Base-by-base conservation (phyloP, 2,888 invertebrate genomes). In the Drosophila recens region DNA sequence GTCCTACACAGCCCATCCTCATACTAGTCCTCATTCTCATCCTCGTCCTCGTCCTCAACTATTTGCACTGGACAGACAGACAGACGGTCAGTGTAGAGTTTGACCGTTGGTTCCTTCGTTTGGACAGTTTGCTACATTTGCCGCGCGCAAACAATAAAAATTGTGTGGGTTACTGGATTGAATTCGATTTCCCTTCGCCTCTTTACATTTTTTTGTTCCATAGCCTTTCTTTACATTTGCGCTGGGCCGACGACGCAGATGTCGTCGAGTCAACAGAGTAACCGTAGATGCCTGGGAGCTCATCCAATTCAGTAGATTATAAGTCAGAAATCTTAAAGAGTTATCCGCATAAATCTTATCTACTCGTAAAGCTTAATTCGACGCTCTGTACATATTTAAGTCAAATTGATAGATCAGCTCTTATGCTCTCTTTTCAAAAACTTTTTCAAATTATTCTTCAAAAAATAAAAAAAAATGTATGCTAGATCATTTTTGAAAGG, bases 71-170 rank as follows among this genome's bases (percentile, higher is more conserved):
- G 23, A 23, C 27, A 27, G 27, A 27, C 27, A 30, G 30, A 30
- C 30, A 54, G 46, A 51, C 43, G 23, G 45, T 13, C 46, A 40
- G 34, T 13, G 67, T 23, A 36, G 65, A 23, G 27, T 49, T 57
- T 73, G 52, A 69, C 62, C 82, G 68, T 65, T 72, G 54, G 68
- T 56, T 58, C 43, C 67, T 72, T 80, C 80, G 68, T 88, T 88
- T 78, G 87, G 79, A 82, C 83, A 84, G 89, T 84, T 86, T 74
- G 84, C 79, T 69, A 83, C 82, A 80, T 80, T 80, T 80, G 79
- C 82, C 79, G 72, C 82, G 69, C 69, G 42, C 89, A 84, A 84
- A 84, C 84, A 83, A 83, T 83, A 70, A 79, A 70, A 79, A 82
- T 52, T 79, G 76, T 81, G 80, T 76, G 80, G 80, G 71, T 67